Conservation (phyloP, 2,113 vertebrate species). For the Candoia aspera region DNA sequence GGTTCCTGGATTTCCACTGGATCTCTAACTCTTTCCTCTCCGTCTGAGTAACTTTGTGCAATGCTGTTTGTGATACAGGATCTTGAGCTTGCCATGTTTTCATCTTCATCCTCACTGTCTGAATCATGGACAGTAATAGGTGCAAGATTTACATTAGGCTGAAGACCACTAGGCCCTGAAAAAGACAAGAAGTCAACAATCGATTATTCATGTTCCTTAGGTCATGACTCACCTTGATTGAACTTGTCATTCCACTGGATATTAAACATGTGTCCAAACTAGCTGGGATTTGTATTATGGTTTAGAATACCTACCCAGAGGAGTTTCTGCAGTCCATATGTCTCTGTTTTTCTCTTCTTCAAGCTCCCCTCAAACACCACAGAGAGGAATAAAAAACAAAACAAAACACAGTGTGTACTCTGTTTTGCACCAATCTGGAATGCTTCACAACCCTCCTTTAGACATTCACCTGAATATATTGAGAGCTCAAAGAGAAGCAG, state of each 20-base stretch:
- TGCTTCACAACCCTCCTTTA: background rate
- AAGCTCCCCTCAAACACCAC: background rate
- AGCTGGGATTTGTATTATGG: background rate
- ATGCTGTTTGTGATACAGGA: slow-evolving; percentile 72
- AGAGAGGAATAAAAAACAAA: background rate
- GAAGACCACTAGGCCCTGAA: slow-evolving; percentile 93
- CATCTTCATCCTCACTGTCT: slow-evolving; percentile 95
- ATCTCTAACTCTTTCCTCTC: slow-evolving; percentile 73
- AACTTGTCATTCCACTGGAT: background rate
- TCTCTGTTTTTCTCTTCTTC: background rate
- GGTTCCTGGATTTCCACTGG: slow-evolving; percentile 70
- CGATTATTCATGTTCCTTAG: background rate
- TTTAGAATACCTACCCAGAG: background rate
- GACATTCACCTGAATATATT: background rate
- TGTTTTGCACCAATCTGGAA: background rate
- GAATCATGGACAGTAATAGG: slow-evolving; percentile 90
- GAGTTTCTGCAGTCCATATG: background rate
- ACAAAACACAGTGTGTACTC: background rate
- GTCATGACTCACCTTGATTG: background rate
- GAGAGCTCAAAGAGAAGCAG: background rate
- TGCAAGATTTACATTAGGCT: slow-evolving; percentile 78
- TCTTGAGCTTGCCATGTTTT: slow-evolving; percentile 69
- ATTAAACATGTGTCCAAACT: background rate
- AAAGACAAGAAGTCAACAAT: slow-evolving; percentile 37
- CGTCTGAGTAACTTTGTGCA: slow-evolving; percentile 76